These are phyloP conservation scores for Peucedramus taeniatus DNA, from an alignment of 2,113 vertebrate genomes.

Conservation along the genomic window DNA sequence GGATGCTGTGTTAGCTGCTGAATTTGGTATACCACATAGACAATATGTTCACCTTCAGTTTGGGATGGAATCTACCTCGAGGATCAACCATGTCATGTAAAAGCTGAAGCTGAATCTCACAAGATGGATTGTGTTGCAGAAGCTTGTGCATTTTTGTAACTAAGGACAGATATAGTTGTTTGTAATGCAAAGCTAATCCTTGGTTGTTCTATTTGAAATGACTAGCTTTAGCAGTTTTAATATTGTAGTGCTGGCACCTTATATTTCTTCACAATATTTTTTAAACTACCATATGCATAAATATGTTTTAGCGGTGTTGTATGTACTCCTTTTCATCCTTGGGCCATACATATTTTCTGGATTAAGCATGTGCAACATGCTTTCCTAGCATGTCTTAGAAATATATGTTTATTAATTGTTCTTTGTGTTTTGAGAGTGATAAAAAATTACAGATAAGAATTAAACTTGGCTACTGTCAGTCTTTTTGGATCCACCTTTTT, in stretches of 20 bases:
- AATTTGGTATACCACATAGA: background rate
- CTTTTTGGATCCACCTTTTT: background rate
- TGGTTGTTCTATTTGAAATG: background rate
- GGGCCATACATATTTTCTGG: background rate
- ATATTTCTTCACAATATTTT: background rate
- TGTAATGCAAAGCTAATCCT: background rate
- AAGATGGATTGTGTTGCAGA: background rate
- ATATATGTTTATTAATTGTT: background rate
- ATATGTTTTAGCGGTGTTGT: background rate
- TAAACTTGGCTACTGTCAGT: background rate
- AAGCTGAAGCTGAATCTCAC: background rate
- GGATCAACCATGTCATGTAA: background rate
- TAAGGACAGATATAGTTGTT: background rate
- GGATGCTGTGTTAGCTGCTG: background rate
- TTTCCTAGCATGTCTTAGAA: background rate
- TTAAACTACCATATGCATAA: background rate
- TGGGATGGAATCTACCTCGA: background rate
- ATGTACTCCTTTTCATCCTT: background rate
- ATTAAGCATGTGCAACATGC: background rate
- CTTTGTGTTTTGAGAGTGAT: background rate
- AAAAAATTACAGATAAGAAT: background rate
- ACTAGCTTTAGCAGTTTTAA: background rate
- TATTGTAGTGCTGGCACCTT: slow-evolving; percentile 7
- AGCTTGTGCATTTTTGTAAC: background rate
- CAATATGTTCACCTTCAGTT: background rate